phyloP scores from a whole-genome alignment of 2,797 vertebrate species.

The Alca torda region DNA sequence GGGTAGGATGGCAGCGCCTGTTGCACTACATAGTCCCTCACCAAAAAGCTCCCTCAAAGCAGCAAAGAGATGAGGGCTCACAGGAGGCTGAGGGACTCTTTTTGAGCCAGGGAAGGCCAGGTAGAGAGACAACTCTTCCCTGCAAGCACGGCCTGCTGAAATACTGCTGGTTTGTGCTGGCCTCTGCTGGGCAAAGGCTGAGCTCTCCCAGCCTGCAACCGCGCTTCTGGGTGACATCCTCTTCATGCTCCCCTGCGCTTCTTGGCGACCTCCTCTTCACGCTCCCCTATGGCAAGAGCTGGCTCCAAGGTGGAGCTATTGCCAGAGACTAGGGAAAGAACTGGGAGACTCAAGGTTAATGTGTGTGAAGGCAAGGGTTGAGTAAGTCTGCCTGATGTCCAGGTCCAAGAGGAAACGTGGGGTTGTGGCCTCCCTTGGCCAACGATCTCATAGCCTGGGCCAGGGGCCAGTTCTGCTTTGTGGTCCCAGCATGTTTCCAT shows the following conservation, averaged over 20 bases:
- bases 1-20: background rate
- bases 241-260: background rate
- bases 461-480: background rate
- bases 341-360: background rate
- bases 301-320: background rate
- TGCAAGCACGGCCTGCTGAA: background rate
- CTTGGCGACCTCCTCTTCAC: background rate
- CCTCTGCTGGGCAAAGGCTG: slow-evolving; percentile 48
- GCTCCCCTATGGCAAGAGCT: rapidly evolving
- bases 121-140: no score
- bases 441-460: background rate
- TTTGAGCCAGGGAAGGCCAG: background rate
- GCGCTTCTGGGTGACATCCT: rapidly evolving
- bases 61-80: background rate
- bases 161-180: background rate
- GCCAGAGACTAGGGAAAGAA: background rate
- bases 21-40: no score
- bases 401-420: background rate
- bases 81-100: background rate
- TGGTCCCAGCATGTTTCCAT: background rate
- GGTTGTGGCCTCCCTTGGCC: background rate
- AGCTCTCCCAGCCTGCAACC: background rate
- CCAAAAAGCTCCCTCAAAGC: background rate
- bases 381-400: background rate
- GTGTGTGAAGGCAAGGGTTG: background rate